These are phyloP conservation scores for Antrozous pallidus DNA, from an alignment of 2,797 vertebrate genomes.

Conservation along the genomic window DNA sequence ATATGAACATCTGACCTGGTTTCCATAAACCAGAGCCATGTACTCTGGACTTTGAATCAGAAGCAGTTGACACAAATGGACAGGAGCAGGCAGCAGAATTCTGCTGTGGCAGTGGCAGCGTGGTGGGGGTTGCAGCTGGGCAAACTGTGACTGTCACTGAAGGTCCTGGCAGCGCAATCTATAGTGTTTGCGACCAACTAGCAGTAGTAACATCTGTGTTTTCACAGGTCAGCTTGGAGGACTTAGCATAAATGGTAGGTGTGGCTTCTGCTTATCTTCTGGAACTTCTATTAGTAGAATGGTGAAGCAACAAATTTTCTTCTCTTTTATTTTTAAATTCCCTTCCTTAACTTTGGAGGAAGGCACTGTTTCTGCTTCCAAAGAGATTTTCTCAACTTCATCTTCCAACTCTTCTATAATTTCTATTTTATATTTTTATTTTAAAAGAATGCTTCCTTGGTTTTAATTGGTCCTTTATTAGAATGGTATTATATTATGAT, in stretches of 20 bases:
- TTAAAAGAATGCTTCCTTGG: neutral
- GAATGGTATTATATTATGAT: neutral
- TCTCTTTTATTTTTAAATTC: neutral
- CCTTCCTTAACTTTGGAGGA: neutral
- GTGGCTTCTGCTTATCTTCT: neutral
- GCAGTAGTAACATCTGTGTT: no score
- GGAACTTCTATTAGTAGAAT: neutral
- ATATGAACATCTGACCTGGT: neutral
- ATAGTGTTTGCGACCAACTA: neutral
- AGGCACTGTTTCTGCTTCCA: neutral
- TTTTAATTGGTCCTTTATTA: neutral
- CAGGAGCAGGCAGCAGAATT: neutral
- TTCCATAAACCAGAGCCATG: neutral
- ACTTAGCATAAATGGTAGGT: neutral
- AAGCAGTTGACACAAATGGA: neutral
- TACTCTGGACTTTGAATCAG: neutral
- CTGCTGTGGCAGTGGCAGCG: neutral
- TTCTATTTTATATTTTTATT: slow-evolving; percentile 4
- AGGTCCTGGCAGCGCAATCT: no score
- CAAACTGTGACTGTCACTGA: neutral
- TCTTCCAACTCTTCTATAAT: neutral
- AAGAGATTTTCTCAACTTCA: neutral
- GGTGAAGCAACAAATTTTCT: neutral
- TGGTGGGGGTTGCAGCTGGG: neutral
- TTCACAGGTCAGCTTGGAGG: neutral